Evolutionary conservation across 2,797 vertebrate genomes (phyloP), one percentile per base, ranked within the genome.

Genomic region (Brachymystax lenok): DNA sequence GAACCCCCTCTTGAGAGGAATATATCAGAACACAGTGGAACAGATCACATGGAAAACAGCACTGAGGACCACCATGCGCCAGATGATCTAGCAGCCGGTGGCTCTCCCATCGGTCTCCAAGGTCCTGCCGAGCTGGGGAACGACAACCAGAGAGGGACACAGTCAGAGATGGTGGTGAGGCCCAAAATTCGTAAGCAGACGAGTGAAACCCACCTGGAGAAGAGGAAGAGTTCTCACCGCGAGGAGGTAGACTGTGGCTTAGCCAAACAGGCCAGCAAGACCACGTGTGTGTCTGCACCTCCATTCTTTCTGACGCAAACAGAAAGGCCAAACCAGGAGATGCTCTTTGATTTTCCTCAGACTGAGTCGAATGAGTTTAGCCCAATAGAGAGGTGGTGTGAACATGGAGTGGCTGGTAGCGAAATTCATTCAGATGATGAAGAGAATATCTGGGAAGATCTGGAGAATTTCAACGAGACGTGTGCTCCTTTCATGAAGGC

Each of bases 171-270:
- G 75, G 94, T 95, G 66, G 96, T 96, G 30, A 93, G 95, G 84
- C 95, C 95, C 83, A 96, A 96, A 93, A 87, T 95, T 85, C 93
- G 94, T 77, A 95, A 92, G 82, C 83, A 86, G 77, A 72, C 82
- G 71, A 79, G 79, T 82, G 74, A 89, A 71, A 87, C 77, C 16
- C 84, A 79, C 0, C 72, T 90, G 46, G 80, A 87, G 51, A 88
- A 88, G 40, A 90, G 86, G 83, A 90, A 90, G 54, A 40, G 54
- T 46, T 13, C 40, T 46, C 40, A 46, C 24, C 63, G 50, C 16
- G 35, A 68, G 4, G 72, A 72, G 69, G 82, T 78, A 30, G 3
- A 12, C 4, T 63, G 50, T n/a, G 17, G 67, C 16, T 50, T 76
- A 1, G 59, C 28, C 35, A 83, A 86, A 71, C 81, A 0, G 64